Conservation (phyloP, 2,888 invertebrate genomes). For the Nematopogon swammerdamellus region DNA sequence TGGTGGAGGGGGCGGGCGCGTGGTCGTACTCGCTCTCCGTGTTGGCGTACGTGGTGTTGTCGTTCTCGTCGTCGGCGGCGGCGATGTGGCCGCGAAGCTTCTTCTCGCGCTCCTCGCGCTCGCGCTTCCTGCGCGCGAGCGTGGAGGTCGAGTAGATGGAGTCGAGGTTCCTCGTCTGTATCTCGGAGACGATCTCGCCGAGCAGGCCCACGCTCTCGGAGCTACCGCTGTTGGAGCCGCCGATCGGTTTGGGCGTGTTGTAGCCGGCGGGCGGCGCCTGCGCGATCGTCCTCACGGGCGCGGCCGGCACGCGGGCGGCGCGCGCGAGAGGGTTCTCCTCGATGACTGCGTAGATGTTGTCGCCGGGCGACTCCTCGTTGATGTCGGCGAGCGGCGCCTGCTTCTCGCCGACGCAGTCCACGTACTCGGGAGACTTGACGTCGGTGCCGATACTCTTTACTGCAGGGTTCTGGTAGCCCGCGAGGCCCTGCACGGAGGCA, state of each 20-base stretch:
- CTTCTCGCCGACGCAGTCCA: slow-evolving; percentile 73
- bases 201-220: slow-evolving; percentile 73
- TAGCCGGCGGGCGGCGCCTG: slow-evolving; percentile 49
- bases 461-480: slow-evolving; percentile 59
- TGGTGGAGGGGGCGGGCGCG: slow-evolving; percentile 58
- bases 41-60: slow-evolving; percentile 60
- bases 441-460: slow-evolving; percentile 26
- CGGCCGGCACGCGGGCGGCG: slow-evolving; percentile 28
- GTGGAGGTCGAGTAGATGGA: slow-evolving; percentile 83
- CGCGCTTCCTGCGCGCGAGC: slow-evolving; percentile 60
- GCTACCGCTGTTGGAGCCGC: slow-evolving; percentile 45
- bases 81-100: no score
- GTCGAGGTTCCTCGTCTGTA: slow-evolving; percentile 81
- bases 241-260: slow-evolving; percentile 38
- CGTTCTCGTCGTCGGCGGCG: slow-evolving; percentile 21
- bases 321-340: slow-evolving; percentile 67
- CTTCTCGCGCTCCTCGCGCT: slow-evolving; percentile 28
- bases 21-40: slow-evolving; percentile 63
- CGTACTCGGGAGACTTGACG: slow-evolving; percentile 58
- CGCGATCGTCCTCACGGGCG: slow-evolving; percentile 24
- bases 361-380: slow-evolving; percentile 59
- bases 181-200: slow-evolving; percentile 85
- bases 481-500: slow-evolving; percentile 28
- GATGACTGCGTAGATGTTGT: slow-evolving; percentile 85
- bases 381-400: slow-evolving; percentile 61